Base-by-base conservation (phyloP, 2,888 invertebrate species). In the Ennomos fuscantarius region DNA sequence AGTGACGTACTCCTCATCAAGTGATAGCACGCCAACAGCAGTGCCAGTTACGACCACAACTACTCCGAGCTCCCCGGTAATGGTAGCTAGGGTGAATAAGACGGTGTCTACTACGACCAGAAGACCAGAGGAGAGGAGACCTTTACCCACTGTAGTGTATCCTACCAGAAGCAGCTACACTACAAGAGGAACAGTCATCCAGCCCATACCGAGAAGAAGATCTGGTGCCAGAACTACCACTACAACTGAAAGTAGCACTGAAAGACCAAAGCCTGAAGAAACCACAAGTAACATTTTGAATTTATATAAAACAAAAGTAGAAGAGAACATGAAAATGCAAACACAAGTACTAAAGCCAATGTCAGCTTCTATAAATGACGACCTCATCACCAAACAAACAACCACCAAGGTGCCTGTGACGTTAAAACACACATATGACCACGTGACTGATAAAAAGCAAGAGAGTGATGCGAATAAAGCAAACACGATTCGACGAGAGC, bases 1-100 rank as follows among this genome's bases (percentile, higher is more conserved):
- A 55, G 96, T 97, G 50, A 96, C 96, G 0, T 97, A 97, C 81
- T 87, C 93, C 59, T 92, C 93, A 12, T 89, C 91, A 8, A 92
- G 92, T 76, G 93, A 93, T 47, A 88, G 85, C 54, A 92, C 93
- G 0, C 86, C 91, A 12, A 72, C 93, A 1, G 84, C 91, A 10
- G 73, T 91, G 46, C 81, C 85, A 12, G 84, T 86, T 8, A 74
- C 80, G 1, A 85, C 86, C 0, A 82, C 71, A 37, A 82, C 85
- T 0, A 86, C 89, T 0, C 73, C 86, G 59, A 86, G 81, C 58
- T 79, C 85, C 0, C 79, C 88, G 72, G 92, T 65, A 81, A 94
- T 70, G 93, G 87, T 84, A 66, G 90, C 84, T 78, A 92, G 89
- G 65, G 75, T 89, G 68, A 92, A 92, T 63, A 90, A 87, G 73